Evolutionary conservation across 2,888 invertebrate species (phyloP), one percentile per base, ranked within the genome.

Genomic region (Nipponacmea schrenckii): DNA sequence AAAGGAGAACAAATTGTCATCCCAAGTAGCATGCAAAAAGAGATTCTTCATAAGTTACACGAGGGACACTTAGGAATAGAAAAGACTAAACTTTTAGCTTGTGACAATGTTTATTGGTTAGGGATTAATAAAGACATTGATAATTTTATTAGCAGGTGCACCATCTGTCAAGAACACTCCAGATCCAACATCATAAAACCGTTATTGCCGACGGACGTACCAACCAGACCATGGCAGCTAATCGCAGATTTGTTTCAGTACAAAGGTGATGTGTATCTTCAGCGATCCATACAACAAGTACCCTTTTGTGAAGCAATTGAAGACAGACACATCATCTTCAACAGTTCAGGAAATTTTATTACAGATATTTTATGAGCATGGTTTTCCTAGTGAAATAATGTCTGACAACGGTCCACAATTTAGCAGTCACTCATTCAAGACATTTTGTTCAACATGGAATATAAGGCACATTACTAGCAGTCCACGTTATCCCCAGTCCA

Each of bases 121-220:
- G 56, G 56, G 10, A 56, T 56, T n/a, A 56, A 56, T 12, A 56
- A 56, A 20, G 56, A 56, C 56, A 56, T 56, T 56, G 56, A 56
- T 14, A 56, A 56, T 56, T 56, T 20, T 24, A 56, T 56, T 20
- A 56, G 15, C 20, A 56, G 24, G 56, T 56, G 56, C 20, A 20
- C 56, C 8, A 24, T 56, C 8, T 56, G 56, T 14, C 20, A 56
- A 24, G 20, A 24, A 12, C n/a, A 56, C 12, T n/a, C 56, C 24
- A n/a, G 56, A 56, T 56, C 56, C 20, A 56, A 56, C 15, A 8
- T n/a, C 12, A 56, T 20, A 24, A 20, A 56, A 24, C 56, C 56
- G 56, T 56, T n/a, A 56, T 12, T 56, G 56, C 56, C 56, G n/a
- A 20, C n/a, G 56, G 20, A 56, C 4, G 56, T 56, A 20, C 10